Evolutionary conservation across 2,888 invertebrate genomes (phyloP), one percentile per base, ranked within the genome.

Genomic region (Lucinisca nassula): DNA sequence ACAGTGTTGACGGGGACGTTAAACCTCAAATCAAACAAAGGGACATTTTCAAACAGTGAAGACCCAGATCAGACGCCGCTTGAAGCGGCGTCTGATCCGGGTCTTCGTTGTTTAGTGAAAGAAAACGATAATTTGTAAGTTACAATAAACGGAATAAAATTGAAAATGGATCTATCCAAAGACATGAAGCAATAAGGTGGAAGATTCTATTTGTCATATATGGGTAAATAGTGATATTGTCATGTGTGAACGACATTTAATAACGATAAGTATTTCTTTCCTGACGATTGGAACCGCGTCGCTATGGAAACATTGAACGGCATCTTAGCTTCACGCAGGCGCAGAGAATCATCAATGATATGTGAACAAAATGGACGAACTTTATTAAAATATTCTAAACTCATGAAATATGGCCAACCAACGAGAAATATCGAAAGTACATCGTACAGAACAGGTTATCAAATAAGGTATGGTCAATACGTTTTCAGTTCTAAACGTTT

Each of bases 281-380:
- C 27, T 35, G 17, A 67, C 35, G 10, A 67, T 30, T 67, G 8
- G 35, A 6, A 10, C 67, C 17, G 35, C n/a, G 67, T 67, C 35
- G 67, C 67, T 35, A 67, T 67, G 35, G 67, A 1, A 35, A 67
- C 67, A 67, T 10, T 35, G 58, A 67, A 21, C 67, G n/a, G 67
- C 30, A 35, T 35, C 67, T 2, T 35, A 67, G 32, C 35, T 67
- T 35, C 67, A 21, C 67, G 67, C 67, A 67, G 32, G 67, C 67
- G 67, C 67, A 67, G 10, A 27, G 17, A 21, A 17, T 10, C 35
- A 21, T 61, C 67, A 35, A 21, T 67, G 35, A 32, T 67, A 35
- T 67, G 17, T 35, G 27, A 35, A 67, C 67, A 67, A 67, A 67
- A 67, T 67, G 67, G 67, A 67, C 67, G 67, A 35, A n/a, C n/a